Percentiles rank a stretch among this genome's conserved stretches.
phyloP scores from a whole-genome alignment of 2,888 invertebrate genomes.

The Amblyteles armatorius region DNA sequence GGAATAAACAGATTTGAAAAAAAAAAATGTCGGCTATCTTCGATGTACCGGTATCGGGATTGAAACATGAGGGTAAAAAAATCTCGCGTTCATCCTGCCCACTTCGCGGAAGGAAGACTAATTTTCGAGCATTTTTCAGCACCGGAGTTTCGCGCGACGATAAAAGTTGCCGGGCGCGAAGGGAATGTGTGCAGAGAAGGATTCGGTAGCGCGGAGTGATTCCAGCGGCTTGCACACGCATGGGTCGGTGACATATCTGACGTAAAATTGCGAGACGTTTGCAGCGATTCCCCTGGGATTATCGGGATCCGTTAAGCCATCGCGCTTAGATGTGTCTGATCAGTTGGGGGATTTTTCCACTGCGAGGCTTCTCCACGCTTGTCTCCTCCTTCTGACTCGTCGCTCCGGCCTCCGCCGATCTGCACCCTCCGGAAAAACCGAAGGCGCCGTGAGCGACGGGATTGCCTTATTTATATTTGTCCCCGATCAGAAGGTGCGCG shows the following conservation, averaged over 20 bases:
- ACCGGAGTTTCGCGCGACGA: slow-evolving; percentile 76
- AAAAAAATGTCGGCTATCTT: not conserved
- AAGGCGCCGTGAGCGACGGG: slow-evolving; percentile 56
- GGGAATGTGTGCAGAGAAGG: slow-evolving; percentile 33
- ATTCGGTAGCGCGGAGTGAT: slow-evolving; percentile 39
- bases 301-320: slow-evolving; percentile 81
- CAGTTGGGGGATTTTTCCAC: slow-evolving; percentile 55
- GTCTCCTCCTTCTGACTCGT: slow-evolving; percentile 43
- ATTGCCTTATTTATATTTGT: slow-evolving; percentile 83
- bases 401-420: slow-evolving; percentile 45
- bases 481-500: slow-evolving; percentile 65
- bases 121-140: slow-evolving; percentile 79
- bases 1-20: not conserved
- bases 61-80: slow-evolving; percentile 2
- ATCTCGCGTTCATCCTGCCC: slow-evolving; percentile 28
- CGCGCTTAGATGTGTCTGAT: slow-evolving; percentile 75
- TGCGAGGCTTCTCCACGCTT: slow-evolving; percentile 32
- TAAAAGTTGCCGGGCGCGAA: slow-evolving; percentile 50
- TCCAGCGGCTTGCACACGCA: slow-evolving; percentile 14
- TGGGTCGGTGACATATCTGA: slow-evolving; percentile 47
- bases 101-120: slow-evolving; percentile 71
- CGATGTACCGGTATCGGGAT: not conserved
- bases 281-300: slow-evolving; percentile 80
- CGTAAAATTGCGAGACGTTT: slow-evolving; percentile 72
- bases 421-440: slow-evolving; percentile 32